Conservation (phyloP, 2,113 vertebrate species). For the Indri indri region DNA sequence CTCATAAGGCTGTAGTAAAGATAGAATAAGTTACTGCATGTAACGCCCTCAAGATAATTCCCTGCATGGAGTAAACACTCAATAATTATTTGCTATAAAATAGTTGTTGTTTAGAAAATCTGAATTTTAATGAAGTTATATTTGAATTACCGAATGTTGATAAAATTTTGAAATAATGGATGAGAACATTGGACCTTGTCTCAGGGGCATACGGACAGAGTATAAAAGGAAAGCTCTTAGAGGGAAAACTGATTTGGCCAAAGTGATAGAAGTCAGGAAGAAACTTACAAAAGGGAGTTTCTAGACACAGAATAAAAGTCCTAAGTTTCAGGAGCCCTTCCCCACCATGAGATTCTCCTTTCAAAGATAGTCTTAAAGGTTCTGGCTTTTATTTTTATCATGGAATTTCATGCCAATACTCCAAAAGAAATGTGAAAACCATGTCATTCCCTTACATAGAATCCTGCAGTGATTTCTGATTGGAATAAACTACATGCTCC, state of each 20-base stretch:
- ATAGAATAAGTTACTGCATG: neutral
- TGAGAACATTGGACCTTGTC: neutral
- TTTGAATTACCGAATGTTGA: neutral
- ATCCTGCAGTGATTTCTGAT: neutral
- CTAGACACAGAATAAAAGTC: neutral
- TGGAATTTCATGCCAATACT: neutral
- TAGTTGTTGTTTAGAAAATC: neutral
- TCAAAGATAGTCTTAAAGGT: neutral
- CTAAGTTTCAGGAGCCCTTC: neutral
- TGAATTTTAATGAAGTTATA: conserved; percentile 14
- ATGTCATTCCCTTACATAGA: conserved; percentile 38
- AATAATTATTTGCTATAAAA: neutral
- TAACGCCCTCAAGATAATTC: neutral
- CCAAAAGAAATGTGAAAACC: conserved; percentile 29
- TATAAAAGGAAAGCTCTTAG: neutral
- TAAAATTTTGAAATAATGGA: conserved; percentile 43
- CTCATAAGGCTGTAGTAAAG: neutral
- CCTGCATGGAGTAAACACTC: neutral
- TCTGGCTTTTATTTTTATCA: neutral
- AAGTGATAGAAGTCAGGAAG: neutral
- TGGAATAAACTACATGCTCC: conserved; percentile 29
- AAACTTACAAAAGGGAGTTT: neutral
- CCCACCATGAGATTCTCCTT: neutral
- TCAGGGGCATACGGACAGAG: neutral
- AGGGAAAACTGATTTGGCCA: neutral